Evolutionary conservation across 2,113 vertebrate genomes (phyloP).

Genomic region (Vicugna pacos): DNA sequence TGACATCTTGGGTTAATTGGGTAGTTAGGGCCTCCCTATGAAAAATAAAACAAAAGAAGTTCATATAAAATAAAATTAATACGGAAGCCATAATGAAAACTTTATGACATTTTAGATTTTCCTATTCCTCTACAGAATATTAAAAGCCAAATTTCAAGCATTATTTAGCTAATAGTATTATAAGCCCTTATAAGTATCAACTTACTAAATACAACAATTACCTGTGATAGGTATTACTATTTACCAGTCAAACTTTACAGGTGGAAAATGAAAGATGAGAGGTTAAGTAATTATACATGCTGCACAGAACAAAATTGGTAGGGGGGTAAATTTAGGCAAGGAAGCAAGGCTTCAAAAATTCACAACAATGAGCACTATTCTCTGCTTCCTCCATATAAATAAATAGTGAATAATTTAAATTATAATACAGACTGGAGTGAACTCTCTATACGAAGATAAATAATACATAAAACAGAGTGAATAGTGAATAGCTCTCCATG

Average conservation of each 20-base stretch:
- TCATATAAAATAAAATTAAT: background rate
- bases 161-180: background rate
- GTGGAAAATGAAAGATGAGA: background rate
- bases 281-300: background rate
- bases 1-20: background rate
- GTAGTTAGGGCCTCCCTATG: background rate
- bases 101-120: background rate
- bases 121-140: background rate
- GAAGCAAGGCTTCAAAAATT: background rate
- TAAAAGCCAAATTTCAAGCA: background rate
- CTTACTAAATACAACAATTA: background rate
- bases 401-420: background rate
- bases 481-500: background rate
- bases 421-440: background rate
- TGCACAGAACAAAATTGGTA: background rate
- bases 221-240: background rate
- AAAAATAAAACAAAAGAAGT: background rate
- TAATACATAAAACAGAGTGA: background rate
- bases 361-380: background rate
- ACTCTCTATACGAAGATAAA: background rate
- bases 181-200: background rate
- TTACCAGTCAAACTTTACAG: background rate
- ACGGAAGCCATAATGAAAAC: background rate
- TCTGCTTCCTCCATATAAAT: background rate
- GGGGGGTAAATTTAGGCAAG: background rate